Evolutionary conservation across 2,888 invertebrate species (phyloP), one percentile per base, ranked within the genome.

Genomic region (Taphrorychus bicolor): DNA sequence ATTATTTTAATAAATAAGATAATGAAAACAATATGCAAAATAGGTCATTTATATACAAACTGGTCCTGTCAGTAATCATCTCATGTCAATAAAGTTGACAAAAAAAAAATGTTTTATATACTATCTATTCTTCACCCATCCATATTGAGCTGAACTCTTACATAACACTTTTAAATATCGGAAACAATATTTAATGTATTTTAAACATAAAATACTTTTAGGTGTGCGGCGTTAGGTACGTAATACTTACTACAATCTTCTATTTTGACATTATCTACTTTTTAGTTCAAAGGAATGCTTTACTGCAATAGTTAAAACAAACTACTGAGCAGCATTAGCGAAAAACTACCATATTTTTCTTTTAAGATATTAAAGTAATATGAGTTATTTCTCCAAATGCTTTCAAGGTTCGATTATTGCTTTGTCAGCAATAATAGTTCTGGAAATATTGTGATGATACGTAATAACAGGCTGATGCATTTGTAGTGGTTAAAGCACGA

Each of bases 21-120:
- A 32, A 32, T 7, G 11, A 7, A 32, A 9, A 22, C 51, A 59
- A 59, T 51, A 51, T 45, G 45, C 3, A 53, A 56, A 62, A 54
- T 41, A 45, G 19, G 22, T 42, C 48, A n/a, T 54, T 57, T 63
- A 63, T 63, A 22, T 51, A 63, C 63, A 63, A 32, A 41, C 54
- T 54, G 56, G 32, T 54, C 56, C 32, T 54, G 52, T 14, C 19
- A 62, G 17, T 62, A 23, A 24, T 24, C 16, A 45, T 62, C 32
- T 32, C 45, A 62, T 45, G 14, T 9, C 45, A 18, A 21, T 17
- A 62, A 56, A 54, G 16, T n/a, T 18, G 9, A 23, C 21, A 58
- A 23, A 18, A 56, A 54, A 62, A 60, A 18, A 32, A 32, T 32
- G 11, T 11, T 32, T 32, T 32, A 32, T 32, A 32, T 32, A 3